Base-by-base conservation (phyloP, 2,797 vertebrate genomes). In the Salmo trutta region DNA sequence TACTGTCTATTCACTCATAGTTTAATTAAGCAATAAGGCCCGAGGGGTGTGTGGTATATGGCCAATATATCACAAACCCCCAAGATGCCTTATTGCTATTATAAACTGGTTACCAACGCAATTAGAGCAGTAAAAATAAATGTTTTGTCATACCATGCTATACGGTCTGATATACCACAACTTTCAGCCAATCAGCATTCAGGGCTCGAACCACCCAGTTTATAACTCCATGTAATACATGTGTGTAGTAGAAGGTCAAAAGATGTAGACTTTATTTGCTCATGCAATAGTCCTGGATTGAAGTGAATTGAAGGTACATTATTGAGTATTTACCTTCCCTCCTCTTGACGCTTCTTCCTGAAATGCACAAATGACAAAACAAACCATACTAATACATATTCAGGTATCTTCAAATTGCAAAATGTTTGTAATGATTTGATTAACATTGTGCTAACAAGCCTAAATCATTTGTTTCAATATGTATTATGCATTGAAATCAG, bases 281-380 rank as follows among this genome's bases (percentile, higher is more conserved):
- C 17, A 24, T 51, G 17, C 29, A 56, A 56, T 24, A 19, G 19
- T 5, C 19, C 4, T 69, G 1, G 62, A 66, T 66, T 65, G 10
- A 66, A 29, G 41, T n/a, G 4, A 31, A 16, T 62, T 71, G n/a
- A 47, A 33, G 53, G 10, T 36, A 67, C 36, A 27, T 66, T 15
- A 33, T 73, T 12, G 5, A 8, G 14, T 65, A 75, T 85, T 75
- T 87, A 91, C 87, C 84, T 81, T 24, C 81, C 77, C 51, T 88
- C 87, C 78, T 59, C 77, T 75, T 90, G 81, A 1, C 79, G 77
- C 47, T 85, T 87, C 27, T 65, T 80, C 74, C 83, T 91, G 47
- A 82, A 90, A 84, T 76, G 4, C 1, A 53, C 36, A 41, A 71
- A 71, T 53, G 53, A 31, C 70, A 81, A 75, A 0, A 3, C 51